Conservation (phyloP, 2,113 vertebrate genomes). For the Ptyas mucosa region DNA sequence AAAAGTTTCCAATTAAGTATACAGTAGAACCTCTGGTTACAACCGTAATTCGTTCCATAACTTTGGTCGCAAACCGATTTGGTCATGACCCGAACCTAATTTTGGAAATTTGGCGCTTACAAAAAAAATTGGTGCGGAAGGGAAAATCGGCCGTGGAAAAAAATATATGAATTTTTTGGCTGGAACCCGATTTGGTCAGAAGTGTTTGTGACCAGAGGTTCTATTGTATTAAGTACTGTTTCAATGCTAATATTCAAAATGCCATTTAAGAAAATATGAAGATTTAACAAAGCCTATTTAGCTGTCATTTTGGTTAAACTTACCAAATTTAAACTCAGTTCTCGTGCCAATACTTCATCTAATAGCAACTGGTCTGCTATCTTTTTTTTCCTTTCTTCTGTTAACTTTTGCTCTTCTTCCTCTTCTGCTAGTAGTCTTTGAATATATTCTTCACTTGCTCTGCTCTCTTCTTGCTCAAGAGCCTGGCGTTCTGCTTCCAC, state of each 20-base stretch:
- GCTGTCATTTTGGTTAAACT: constrained; percentile 29
- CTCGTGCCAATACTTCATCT: constrained; percentile 82
- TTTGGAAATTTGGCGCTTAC: too few relatives aligned
- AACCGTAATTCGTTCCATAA: too few relatives aligned
- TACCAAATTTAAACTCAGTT: constrained; percentile 81
- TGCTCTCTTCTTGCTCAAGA: constrained; percentile 80
- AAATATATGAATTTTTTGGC: too few relatives aligned
- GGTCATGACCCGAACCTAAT: too few relatives aligned
- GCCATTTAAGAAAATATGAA: not conserved
- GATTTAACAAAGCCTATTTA: not conserved
- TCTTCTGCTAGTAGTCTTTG: constrained; percentile 82
- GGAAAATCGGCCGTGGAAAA: too few relatives aligned
- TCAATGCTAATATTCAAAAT: not conserved
- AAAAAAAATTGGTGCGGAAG: too few relatives aligned
- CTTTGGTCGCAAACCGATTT: too few relatives aligned
- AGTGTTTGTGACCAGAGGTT: too few relatives aligned
- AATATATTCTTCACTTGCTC: constrained; percentile 86
- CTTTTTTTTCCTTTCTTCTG: constrained; percentile 67
- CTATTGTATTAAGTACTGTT: not conserved
- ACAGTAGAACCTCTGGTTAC: too few relatives aligned
- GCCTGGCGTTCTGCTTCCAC: constrained; percentile 80
- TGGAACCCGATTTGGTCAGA: too few relatives aligned
- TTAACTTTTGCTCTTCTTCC: constrained; percentile 63
- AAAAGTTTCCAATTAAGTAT: not conserved
- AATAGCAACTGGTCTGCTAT: constrained; percentile 75